Conservation (phyloP, 1,140 invertebrate genomes). For the Aphis craccivora region DNA sequence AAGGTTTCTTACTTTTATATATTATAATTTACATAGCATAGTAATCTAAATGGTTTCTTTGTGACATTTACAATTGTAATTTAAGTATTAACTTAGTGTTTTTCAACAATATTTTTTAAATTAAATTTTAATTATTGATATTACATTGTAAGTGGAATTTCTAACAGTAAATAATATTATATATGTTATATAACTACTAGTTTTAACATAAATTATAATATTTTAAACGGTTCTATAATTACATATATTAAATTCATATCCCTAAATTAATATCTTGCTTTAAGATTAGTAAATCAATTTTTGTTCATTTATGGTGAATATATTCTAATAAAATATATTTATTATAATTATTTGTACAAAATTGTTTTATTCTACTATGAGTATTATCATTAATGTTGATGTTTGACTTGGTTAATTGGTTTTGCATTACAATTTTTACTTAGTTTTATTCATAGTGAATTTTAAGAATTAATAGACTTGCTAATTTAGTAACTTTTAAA, state of each 20-base stretch:
- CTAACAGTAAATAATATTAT: background rate
- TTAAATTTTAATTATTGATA: background rate
- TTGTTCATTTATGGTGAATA: background rate
- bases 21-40: background rate
- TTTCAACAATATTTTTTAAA: background rate
- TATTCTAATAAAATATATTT: conserved; percentile 5
- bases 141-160: background rate
- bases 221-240: no score
- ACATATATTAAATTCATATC: background rate
- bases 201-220: background rate
- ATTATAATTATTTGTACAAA: background rate
- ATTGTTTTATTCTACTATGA: background rate
- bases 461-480: no score
- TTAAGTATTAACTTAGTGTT: background rate
- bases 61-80: background rate
- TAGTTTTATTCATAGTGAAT: no score
- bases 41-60: background rate
- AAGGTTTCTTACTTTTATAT: background rate
- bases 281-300: background rate
- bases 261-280: background rate
- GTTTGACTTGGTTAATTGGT: no score
- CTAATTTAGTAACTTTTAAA: no score
- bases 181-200: background rate
- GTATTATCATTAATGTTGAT: background rate
- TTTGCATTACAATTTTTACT: no score